Base-by-base conservation (phyloP, 2,113 vertebrate species). In the Montifringilla adamsi region DNA sequence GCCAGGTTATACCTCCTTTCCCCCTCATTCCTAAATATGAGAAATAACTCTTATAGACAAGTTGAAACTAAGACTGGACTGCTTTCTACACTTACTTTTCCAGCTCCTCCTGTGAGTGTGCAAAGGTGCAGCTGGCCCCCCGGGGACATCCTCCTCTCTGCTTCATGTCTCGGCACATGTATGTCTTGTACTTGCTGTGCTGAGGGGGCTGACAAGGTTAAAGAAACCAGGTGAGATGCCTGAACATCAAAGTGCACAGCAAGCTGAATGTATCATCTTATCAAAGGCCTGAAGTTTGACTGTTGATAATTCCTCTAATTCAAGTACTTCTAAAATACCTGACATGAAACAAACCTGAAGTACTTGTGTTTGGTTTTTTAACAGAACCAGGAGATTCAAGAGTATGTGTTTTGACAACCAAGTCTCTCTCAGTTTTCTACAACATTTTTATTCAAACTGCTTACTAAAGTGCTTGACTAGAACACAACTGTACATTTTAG, bases 101-200 rank as follows among this genome's bases (percentile, higher is more conserved):
- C 83, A 99, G 98, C 96, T 99, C 99, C 97, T 99, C 99, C 97
- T 99, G 99, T 52, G 99, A 99, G 94, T 99, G 99, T 94, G 99
- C 99, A 79, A 99, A 99, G 70, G 99, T 99, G 93, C 99, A 99
- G 98, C 99, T 99, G 95, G 99, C 99, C 66, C 99, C 99, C 18
- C 99, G 98, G 72, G 99, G 99, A 96, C 99, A 99, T 49, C 99
- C 99, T 92, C 99, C 99, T 96, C 99, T 99, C 97, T 99, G 99
- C 95, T 99, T 99, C 99, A 99, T 99, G 96, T 99, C 99, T 66
- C 99, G 98, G 95, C 99, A 99, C 99, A 99, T 99, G 92, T 99
- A 99, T 4, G 99, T 99, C 97, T 99, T 99, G 91, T 99, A 99
- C 94, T 99, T 99, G 98, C 99, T 99, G 97, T 99, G 99, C 97